Conservation (phyloP, 2,113 vertebrate genomes). For the Mustelus asterias region DNA sequence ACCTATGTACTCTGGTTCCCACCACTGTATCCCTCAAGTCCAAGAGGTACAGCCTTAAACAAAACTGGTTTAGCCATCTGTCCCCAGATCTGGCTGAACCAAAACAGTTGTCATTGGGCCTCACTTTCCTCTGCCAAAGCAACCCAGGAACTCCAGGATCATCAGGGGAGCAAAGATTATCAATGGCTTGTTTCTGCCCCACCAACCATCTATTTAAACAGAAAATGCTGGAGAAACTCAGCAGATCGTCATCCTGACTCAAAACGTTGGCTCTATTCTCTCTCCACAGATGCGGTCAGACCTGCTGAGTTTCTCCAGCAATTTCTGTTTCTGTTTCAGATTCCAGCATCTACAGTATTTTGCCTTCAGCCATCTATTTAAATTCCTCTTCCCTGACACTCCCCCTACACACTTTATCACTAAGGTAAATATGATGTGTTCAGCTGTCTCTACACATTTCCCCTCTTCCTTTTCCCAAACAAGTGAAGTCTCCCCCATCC, state of each 20-base stretch:
- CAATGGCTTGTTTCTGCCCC: neutral
- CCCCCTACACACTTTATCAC: neutral
- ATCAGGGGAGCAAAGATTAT: neutral
- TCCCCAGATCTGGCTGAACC: neutral
- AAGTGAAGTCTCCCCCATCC: neutral
- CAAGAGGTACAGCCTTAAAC: neutral
- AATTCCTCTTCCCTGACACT: neutral
- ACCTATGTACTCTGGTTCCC: neutral
- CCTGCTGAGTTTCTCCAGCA: no score
- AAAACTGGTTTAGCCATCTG: neutral
- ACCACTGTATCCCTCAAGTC: neutral
- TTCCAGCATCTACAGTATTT: no score
- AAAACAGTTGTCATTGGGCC: neutral
- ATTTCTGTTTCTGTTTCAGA: no score
- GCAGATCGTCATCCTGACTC: no score
- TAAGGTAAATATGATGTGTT: neutral
- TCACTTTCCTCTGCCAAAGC: neutral
- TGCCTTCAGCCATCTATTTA: no score
- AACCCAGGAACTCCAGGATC: neutral
- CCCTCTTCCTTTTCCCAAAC: neutral
- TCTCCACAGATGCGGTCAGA: no score
- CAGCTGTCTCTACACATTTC: neutral
- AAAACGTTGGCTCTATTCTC: no score
- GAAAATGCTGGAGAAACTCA: no score
- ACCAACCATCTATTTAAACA: neutral